Conservation (phyloP, 2,888 invertebrate species). For the Petrolisthes manimaculis region DNA sequence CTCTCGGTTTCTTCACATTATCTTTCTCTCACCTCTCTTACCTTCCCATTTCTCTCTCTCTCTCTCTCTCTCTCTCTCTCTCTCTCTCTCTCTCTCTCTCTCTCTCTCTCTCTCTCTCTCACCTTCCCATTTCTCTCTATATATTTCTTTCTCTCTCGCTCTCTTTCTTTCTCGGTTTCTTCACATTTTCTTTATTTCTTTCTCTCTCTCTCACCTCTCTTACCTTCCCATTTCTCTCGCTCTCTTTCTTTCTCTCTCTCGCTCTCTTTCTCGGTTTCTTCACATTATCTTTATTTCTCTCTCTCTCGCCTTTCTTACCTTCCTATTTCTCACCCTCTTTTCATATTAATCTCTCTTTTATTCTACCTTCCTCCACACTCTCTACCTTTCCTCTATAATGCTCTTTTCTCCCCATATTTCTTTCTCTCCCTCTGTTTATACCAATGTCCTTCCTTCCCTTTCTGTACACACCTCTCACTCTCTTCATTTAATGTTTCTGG, state of each 20-base stretch:
- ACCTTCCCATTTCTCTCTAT: neutral
- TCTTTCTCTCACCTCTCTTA: neutral
- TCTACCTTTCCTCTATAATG: too few species aligned
- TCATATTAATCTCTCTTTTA: neutral
- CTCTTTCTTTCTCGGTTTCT: neutral
- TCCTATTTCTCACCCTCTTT: neutral
- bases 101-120: neutral
- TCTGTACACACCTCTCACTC: neutral
- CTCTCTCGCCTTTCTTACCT: neutral
- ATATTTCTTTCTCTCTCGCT: neutral
- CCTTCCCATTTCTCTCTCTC: neutral
- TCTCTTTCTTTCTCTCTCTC: constrained; percentile 13
- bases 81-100: neutral
- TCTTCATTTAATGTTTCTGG: neutral
- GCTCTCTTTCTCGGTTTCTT: neutral
- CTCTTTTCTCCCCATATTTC: neutral
- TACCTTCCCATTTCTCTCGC: neutral
- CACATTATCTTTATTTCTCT: neutral
- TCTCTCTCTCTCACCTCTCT: neutral
- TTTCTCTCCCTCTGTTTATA: neutral
- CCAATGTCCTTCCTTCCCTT: neutral
- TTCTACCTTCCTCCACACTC: neutral
- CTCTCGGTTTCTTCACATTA: neutral
- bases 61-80: neutral
- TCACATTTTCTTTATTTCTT: neutral